A percentile compares a stretch with the other conserved stretches of the same genome.
Conservation (phyloP, 2,888 invertebrate species). For the Rhabditoides inermis region DNA sequence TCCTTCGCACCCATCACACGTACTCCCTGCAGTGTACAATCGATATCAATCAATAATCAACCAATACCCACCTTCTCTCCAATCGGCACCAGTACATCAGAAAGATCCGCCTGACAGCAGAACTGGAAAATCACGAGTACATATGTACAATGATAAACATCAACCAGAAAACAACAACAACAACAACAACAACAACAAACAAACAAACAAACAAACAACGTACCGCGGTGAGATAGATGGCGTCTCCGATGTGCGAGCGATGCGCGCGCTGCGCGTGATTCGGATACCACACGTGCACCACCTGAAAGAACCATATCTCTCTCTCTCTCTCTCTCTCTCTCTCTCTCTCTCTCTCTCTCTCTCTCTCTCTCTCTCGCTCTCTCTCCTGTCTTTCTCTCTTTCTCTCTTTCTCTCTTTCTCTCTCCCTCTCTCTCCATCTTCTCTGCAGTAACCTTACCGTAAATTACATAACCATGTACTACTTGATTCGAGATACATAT, state of each 20-base stretch:
- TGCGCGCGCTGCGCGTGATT: conserved; percentile 78
- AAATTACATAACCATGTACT: too few relatives aligned
- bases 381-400: not conserved
- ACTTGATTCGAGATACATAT: too few relatives aligned
- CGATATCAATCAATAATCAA: too few relatives aligned
- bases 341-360: conserved; percentile 10
- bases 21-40: too few relatives aligned
- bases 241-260: conserved; percentile 83
- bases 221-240: conserved; percentile 33
- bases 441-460: too few relatives aligned
- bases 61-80: conserved; percentile 27
- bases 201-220: not conserved
- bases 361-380: not conserved
- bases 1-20: too few relatives aligned
- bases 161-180: too few relatives aligned
- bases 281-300: conserved; percentile 87
- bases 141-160: too few relatives aligned
- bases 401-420: conserved; percentile 21
- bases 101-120: conserved; percentile 6
- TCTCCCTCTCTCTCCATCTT: conserved; percentile 21
- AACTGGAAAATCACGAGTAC: too few relatives aligned
- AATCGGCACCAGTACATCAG: conserved; percentile 23
- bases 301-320: conserved; percentile 47
- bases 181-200: not conserved
- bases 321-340: conserved; percentile 22